A percentile compares a stretch with the other conserved stretches of the same genome.
Conservation (phyloP, 2,797 vertebrate genomes). For the Bovichtus diacanthus region DNA sequence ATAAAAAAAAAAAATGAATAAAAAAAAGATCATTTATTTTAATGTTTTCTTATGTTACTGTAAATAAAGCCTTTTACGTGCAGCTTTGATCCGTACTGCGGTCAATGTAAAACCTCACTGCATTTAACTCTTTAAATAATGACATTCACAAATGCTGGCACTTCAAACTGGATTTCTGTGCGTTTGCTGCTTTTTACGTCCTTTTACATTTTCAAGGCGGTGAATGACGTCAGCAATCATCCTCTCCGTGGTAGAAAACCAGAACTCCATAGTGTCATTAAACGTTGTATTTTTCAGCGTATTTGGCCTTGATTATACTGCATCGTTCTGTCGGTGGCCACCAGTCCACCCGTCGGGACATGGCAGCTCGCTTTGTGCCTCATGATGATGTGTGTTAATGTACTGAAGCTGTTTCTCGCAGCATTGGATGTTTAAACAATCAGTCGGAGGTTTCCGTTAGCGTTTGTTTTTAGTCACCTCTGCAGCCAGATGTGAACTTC, state of each 20-base stretch:
- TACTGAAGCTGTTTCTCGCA: slow-evolving; percentile 23
- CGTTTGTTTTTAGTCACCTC: background rate
- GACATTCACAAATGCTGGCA: slow-evolving; percentile 57
- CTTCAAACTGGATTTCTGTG: background rate
- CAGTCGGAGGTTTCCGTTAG: slow-evolving; percentile 22
- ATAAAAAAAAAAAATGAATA: slow-evolving; percentile 5
- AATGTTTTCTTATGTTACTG: slow-evolving; percentile 42
- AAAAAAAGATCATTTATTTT: background rate
- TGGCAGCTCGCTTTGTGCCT: slow-evolving; percentile 60
- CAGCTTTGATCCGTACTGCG: slow-evolving; percentile 22
- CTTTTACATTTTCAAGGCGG: background rate
- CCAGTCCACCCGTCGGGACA: background rate
- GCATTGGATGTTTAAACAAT: slow-evolving; percentile 23
- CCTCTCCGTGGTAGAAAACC: slow-evolving; percentile 22
- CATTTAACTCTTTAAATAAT: slow-evolving; percentile 54
- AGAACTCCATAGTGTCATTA: slow-evolving; percentile 38
- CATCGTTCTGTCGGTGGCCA: background rate
- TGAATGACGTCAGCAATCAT: slow-evolving; percentile 20
- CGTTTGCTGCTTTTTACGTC: slow-evolving; percentile 29
- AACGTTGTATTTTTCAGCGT: background rate
- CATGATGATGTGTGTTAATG: slow-evolving; percentile 17
- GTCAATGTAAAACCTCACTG: slow-evolving; percentile 36
- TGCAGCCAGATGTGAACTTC: slow-evolving; percentile 20
- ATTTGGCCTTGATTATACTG: slow-evolving; percentile 32
- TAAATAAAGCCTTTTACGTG: slow-evolving; percentile 56